phyloP scores from a whole-genome alignment of 1,140 invertebrate species.

The Conus ventricosus region DNA sequence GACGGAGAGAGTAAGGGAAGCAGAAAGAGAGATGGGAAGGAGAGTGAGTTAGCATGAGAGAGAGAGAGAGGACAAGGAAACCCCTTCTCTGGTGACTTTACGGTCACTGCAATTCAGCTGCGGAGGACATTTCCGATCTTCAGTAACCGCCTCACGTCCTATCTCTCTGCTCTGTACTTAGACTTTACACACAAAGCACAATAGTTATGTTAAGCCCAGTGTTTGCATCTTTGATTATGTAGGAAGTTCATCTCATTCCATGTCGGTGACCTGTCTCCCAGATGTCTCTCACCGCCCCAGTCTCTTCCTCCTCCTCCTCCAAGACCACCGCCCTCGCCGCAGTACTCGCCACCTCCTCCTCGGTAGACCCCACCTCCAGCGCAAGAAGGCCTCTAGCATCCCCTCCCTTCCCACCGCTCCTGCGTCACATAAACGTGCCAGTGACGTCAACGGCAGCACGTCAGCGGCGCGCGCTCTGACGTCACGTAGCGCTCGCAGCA shows the following conservation, averaged over 20 bases:
- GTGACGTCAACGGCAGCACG: background rate
- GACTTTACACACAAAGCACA: background rate
- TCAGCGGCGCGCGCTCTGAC: background rate
- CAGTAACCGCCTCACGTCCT: background rate
- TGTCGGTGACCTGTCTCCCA: background rate
- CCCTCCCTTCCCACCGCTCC: background rate
- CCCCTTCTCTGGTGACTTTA: too few relatives aligned
- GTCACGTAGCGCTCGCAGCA: background rate
- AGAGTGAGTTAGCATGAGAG: too few relatives aligned
- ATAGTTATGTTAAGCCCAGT: background rate
- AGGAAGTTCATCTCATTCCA: too few relatives aligned
- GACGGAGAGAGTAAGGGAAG: too few relatives aligned
- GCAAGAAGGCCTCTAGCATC: background rate
- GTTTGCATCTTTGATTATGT: too few relatives aligned
- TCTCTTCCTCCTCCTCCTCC: background rate
- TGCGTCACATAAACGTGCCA: background rate
- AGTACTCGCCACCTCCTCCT: background rate
- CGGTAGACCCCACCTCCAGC: background rate
- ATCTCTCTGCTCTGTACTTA: background rate
- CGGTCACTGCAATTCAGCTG: too few relatives aligned
- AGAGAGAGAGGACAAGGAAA: too few relatives aligned
- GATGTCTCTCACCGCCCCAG: background rate
- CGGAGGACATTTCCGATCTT: too few relatives aligned
- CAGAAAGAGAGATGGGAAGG: too few relatives aligned
- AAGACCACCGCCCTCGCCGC: background rate